Evolutionary conservation across 2,113 vertebrate species (phyloP).

Genomic region (Spea multiplicata): DNA sequence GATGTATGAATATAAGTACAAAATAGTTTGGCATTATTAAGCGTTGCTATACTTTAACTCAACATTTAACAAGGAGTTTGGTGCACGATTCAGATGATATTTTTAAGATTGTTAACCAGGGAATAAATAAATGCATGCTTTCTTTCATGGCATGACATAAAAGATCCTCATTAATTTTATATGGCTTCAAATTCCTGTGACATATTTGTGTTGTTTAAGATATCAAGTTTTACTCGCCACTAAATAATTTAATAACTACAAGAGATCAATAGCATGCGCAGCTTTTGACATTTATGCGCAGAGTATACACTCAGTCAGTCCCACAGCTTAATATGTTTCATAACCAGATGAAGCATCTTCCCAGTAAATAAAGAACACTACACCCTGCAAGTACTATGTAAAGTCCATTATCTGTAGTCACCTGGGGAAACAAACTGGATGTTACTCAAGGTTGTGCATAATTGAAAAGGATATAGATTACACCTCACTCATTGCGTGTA

Average conservation of each 20-base stretch:
- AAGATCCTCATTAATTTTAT: conserved; percentile 34
- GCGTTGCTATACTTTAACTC: too few species aligned
- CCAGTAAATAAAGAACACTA: conserved; percentile 22
- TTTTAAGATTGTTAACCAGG: too few species aligned
- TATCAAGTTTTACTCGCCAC: conserved; percentile 26
- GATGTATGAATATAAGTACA: too few species aligned
- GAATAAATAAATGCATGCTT: not conserved
- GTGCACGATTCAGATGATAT: too few species aligned
- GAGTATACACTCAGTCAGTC: conserved; percentile 26
- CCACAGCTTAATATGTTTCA: not conserved
- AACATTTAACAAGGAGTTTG: too few species aligned
- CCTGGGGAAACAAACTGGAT: conserved; percentile 1
- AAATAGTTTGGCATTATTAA: too few species aligned
- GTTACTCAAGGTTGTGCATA: not conserved
- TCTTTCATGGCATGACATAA: conserved; percentile 33
- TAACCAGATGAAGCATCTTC: not conserved
- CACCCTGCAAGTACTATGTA: not conserved
- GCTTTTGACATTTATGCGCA: conserved; percentile 21
- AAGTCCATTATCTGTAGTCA: conserved; percentile 1
- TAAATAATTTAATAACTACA: conserved; percentile 42
- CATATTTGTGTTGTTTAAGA: conserved; percentile 44
- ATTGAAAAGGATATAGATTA: not conserved
- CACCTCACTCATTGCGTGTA: conserved; percentile 1
- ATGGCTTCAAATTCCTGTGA: conserved; percentile 30
- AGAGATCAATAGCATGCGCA: conserved; percentile 42